Conservation (phyloP, 1,140 invertebrate species). For the Goniozus legneri region DNA sequence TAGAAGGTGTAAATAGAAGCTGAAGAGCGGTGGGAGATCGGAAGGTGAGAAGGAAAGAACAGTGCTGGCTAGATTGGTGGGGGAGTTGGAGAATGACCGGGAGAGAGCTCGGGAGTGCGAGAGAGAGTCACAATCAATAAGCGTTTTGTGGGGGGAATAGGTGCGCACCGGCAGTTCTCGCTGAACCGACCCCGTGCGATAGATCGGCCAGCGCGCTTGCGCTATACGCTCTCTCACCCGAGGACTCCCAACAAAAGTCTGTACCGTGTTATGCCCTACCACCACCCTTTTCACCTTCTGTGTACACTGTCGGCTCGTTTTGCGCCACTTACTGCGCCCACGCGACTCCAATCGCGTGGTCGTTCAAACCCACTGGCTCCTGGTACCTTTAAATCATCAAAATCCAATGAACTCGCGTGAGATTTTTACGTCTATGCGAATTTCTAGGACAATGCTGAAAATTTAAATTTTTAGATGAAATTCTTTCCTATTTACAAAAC, state of each 20-base stretch:
- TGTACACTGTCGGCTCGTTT: no score
- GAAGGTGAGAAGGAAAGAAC: conserved; percentile 2
- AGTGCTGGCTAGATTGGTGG: conserved; percentile 5
- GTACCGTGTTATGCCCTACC: background rate
- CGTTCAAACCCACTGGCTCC: no score
- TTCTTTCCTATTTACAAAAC: no score
- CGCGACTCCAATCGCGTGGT: background rate
- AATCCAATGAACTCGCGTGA: no score
- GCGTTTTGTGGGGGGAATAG: conserved; percentile 26
- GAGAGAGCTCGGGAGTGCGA: conserved; percentile 12
- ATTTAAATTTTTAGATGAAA: no score
- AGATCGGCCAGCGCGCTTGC: conserved; percentile 30
- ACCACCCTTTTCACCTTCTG: conserved; percentile 1
- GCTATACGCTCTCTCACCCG: conserved; percentile 11
- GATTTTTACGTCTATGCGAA: no score
- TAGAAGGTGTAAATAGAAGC: background rate
- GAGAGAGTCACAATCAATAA: conserved; percentile 36
- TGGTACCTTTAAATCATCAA: no score
- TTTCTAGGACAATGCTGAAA: no score
- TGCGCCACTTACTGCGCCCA: no score
- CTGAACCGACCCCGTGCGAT: conserved; percentile 24
- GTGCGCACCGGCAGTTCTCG: conserved; percentile 12
- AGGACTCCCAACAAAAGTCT: background rate
- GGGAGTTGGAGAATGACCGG: conserved; percentile 6
- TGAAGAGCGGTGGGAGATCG: conserved; percentile 1